phyloP scores from a whole-genome alignment of 2,113 vertebrate genomes.

The Tetrax tetrax region DNA sequence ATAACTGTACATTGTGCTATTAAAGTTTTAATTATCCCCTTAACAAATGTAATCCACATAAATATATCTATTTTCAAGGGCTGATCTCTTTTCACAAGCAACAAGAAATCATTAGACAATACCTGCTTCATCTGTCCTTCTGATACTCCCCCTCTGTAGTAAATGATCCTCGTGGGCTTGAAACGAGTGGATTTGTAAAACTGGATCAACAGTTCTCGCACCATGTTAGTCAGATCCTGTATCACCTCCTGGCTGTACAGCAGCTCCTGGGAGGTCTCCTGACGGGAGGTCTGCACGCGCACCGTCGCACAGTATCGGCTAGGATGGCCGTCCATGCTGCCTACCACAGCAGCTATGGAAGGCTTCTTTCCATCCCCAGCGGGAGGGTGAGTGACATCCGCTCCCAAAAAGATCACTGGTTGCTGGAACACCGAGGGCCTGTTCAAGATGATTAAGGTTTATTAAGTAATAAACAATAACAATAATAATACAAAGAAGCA shows the following conservation, averaged over 20 bases:
- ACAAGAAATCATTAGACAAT: not conserved
- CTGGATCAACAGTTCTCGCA: conserved; percentile 94
- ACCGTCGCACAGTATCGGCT: conserved; percentile 98
- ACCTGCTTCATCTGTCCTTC: conserved; percentile 99
- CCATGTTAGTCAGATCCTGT: conserved; percentile 97
- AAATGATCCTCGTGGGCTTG: conserved; percentile 98
- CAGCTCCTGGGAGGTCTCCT: conserved; percentile 95
- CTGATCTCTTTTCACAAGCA: not conserved
- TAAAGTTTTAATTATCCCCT: not conserved
- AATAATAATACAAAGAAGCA: not conserved
- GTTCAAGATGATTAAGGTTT: not conserved
- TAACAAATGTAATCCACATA: not conserved
- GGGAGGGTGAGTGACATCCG: conserved; percentile 94
- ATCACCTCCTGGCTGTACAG: conserved; percentile 98
- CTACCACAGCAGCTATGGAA: conserved; percentile 96
- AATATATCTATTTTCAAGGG: rapidly evolving
- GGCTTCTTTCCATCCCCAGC: conserved; percentile 98
- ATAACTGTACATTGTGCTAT: not conserved
- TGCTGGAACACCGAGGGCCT: conserved; percentile 99
- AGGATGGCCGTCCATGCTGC: conserved; percentile 98
- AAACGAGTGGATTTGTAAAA: conserved; percentile 99
- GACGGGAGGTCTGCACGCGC: conserved; percentile 94
- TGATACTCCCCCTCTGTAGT: conserved; percentile 95
- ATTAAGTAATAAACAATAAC: not conserved
- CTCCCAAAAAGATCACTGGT: conserved; percentile 97